Percentiles rank a stretch among this genome's conserved stretches.
Conservation (phyloP, 1,140 invertebrate species). For the Hypothenemus hampei region DNA sequence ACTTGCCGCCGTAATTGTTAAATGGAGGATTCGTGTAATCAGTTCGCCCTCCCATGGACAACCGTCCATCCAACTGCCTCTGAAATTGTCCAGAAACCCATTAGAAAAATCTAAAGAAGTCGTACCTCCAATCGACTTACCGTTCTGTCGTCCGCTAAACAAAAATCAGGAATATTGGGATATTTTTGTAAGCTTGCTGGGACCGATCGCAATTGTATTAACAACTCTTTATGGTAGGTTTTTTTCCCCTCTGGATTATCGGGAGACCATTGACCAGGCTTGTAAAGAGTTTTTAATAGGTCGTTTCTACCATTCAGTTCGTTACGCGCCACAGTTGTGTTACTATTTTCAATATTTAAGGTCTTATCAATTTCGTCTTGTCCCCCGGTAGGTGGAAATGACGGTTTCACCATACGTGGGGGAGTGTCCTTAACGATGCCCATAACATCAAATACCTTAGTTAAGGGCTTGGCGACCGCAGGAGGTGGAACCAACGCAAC, state of each 20-base stretch:
- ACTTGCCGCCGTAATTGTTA: slow-evolving; percentile 35
- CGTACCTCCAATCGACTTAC: too few species aligned
- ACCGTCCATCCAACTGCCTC: slow-evolving; percentile 28
- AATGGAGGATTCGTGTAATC: slow-evolving; percentile 36
- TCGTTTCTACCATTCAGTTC: not conserved
- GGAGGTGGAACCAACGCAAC: not conserved
- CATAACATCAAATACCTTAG: slow-evolving; percentile 37
- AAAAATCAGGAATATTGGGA: slow-evolving; percentile 50
- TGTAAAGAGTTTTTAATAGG: not conserved
- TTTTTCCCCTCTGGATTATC: slow-evolving; percentile 75
- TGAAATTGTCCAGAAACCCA: slow-evolving; percentile 16
- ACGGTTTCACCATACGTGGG: slow-evolving; percentile 30
- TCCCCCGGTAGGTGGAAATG: slow-evolving; percentile 15
- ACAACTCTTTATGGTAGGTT: slow-evolving; percentile 73
- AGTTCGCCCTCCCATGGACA: slow-evolving; percentile 34
- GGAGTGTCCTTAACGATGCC: slow-evolving; percentile 40
- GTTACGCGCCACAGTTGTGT: not conserved
- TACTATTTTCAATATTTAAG: slow-evolving; percentile 9
- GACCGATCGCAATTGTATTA: slow-evolving; percentile 67
- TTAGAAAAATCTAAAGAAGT: not conserved
- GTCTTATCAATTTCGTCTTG: slow-evolving; percentile 38
- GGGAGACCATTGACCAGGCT: slow-evolving; percentile 76
- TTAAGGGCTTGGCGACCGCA: slow-evolving; percentile 2
- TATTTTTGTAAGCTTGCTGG: slow-evolving; percentile 72
- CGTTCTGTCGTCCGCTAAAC: slow-evolving; percentile 32